Percentiles rank a stretch among this genome's conserved stretches.
Evolutionary conservation across 2,797 vertebrate species (phyloP).

Genomic region (Babyrousa celebensis): DNA sequence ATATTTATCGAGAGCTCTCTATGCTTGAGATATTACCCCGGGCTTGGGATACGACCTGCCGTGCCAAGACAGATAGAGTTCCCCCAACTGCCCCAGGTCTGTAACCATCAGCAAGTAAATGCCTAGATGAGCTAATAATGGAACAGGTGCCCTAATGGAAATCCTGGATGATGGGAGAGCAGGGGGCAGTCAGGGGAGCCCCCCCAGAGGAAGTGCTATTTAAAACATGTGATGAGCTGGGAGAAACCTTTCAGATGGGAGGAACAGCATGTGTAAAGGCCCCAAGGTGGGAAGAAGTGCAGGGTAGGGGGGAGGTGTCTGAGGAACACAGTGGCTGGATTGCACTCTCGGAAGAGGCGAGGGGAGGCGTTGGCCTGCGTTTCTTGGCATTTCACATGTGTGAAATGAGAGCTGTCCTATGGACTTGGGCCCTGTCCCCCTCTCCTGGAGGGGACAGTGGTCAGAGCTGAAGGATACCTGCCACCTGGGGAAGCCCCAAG

Average conservation of each 20-base stretch:
- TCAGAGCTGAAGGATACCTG: background rate
- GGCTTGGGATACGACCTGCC: background rate
- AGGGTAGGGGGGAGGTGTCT: too few relatives aligned
- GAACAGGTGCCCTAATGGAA: background rate
- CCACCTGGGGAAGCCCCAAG: background rate
- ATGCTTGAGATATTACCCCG: conserved; percentile 4
- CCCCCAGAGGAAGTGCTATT: background rate
- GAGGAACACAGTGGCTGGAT: background rate
- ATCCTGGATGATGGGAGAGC: background rate
- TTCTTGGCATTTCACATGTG: background rate
- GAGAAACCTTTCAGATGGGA: background rate
- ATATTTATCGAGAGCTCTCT: conserved; percentile 9
- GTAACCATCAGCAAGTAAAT: background rate
- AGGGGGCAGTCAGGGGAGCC: background rate
- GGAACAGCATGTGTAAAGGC: background rate
- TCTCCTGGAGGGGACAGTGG: background rate
- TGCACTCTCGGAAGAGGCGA: background rate
- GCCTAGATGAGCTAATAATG: background rate
- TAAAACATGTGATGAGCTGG: background rate
- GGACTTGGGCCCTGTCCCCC: background rate
- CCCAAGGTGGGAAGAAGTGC: background rate
- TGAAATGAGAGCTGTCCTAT: background rate
- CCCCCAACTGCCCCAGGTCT: background rate
- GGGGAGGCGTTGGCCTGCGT: background rate
- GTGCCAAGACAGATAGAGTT: conserved; percentile 68